Conservation (phyloP, 2,797 vertebrate genomes). For the Ceyx erithaca region DNA sequence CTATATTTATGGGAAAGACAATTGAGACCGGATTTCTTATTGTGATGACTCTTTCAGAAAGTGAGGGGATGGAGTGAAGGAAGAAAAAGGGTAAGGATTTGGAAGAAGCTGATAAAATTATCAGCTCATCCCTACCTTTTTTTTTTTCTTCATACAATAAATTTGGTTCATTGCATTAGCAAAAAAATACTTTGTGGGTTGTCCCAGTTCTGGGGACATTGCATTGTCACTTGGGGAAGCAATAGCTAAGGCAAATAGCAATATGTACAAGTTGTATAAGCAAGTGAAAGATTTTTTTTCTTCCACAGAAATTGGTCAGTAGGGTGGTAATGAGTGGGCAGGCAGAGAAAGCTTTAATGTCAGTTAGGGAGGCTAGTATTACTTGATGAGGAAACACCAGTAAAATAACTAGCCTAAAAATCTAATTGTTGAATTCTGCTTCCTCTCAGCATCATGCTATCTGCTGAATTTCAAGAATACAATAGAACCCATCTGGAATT, state of each 20-base stretch:
- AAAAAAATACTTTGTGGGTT: neutral
- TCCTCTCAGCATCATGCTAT: neutral
- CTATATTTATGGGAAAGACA: constrained; percentile 45
- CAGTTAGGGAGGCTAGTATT: neutral
- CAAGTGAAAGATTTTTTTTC: neutral
- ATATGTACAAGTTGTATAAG: neutral
- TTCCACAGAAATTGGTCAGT: neutral
- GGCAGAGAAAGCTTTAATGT: neutral
- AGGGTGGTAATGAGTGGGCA: neutral
- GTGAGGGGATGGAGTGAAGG: neutral
- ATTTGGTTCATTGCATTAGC: neutral
- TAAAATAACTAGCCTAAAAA: neutral
- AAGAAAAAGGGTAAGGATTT: neutral
- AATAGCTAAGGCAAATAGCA: neutral
- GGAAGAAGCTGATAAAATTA: neutral
- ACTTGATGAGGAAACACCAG: neutral
- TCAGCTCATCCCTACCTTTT: neutral
- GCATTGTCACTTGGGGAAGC: neutral
- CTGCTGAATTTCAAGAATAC: neutral
- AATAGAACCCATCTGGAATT: neutral
- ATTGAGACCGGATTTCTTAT: neutral
- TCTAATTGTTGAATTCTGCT: neutral
- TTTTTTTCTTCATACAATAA: neutral
- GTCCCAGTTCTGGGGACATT: neutral
- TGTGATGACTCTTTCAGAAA: neutral